A percentile compares a stretch with the other conserved stretches of the same genome.
phyloP scores from a whole-genome alignment of 2,113 vertebrate genomes.

The Chaetodon auriga region DNA sequence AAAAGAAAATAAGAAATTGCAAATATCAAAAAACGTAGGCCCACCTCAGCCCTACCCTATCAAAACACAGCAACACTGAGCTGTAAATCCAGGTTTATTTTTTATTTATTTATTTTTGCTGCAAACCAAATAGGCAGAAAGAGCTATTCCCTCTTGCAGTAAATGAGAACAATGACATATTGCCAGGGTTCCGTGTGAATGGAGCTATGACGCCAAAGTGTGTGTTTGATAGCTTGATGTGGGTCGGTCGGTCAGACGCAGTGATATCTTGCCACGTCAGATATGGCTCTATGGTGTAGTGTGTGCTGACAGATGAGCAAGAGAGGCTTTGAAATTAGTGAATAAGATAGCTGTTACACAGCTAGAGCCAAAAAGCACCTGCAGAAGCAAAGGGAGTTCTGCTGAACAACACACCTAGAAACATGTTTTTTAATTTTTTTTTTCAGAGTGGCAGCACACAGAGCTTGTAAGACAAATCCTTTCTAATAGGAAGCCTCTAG shows the following conservation, averaged over 20 bases:
- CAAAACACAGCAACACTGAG: slow-evolving; percentile 46
- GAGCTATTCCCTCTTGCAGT: slow-evolving; percentile 30
- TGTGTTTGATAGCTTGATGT: slow-evolving; percentile 37
- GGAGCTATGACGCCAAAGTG: slow-evolving; percentile 18
- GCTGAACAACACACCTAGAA: slow-evolving; percentile 21
- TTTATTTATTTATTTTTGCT: slow-evolving; percentile 37
- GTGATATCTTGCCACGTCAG: slow-evolving; percentile 29
- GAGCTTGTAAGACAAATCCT: slow-evolving; percentile 81
- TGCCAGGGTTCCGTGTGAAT: slow-evolving; percentile 32
- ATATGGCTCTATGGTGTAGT: slow-evolving; percentile 1
- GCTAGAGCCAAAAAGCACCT: slow-evolving; percentile 15
- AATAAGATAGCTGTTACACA: slow-evolving; percentile 12
- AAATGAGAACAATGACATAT: slow-evolving; percentile 57
- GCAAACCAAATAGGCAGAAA: slow-evolving; percentile 48
- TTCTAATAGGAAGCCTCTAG: slow-evolving; percentile 78
- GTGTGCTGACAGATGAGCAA: slow-evolving; percentile 5
- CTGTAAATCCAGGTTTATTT: slow-evolving; percentile 60
- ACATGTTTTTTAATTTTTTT: slow-evolving; percentile 35
- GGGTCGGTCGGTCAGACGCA: slow-evolving; percentile 10
- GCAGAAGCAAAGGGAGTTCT: slow-evolving; percentile 4
- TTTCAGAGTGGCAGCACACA: slow-evolving; percentile 57
- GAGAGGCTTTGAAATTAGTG: no score
- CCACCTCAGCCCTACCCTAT: slow-evolving; percentile 28
- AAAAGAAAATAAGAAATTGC: slow-evolving; percentile 55
- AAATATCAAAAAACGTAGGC: slow-evolving; percentile 50